These are phyloP conservation scores for Aspidiotus rigidus DNA, from an alignment of 2,888 invertebrate genomes.

Conservation along the genomic window DNA sequence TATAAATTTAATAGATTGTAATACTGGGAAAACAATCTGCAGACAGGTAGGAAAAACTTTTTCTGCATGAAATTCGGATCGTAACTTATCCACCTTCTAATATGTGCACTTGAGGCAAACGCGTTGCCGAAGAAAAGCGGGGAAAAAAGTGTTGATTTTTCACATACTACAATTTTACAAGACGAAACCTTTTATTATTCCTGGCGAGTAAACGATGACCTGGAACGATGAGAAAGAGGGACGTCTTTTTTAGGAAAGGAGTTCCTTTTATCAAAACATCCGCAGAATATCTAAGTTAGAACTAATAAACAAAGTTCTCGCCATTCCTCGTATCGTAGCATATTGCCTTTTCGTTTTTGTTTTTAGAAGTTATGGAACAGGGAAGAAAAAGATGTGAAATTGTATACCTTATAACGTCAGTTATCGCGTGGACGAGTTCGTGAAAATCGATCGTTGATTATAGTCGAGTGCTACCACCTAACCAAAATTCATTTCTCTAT, in stretches of 20 bases:
- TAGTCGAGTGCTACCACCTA: not conserved
- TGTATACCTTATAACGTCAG: too few species aligned
- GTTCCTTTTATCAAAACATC: slow-evolving; percentile 27
- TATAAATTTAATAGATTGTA: too few species aligned
- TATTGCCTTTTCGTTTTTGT: slow-evolving; percentile 17
- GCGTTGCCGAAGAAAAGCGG: not conserved
- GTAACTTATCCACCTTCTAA: too few species aligned
- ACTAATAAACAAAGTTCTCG: slow-evolving; percentile 28
- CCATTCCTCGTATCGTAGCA: slow-evolving; percentile 10
- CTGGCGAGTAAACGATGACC: slow-evolving; percentile 24
- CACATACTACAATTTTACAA: not conserved
- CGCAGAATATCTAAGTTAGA: slow-evolving; percentile 26
- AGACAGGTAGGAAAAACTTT: too few species aligned
- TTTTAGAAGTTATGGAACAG: not conserved
- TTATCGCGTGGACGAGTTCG: not conserved
- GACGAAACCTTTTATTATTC: slow-evolving; percentile 22
- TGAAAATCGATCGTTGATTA: not conserved
- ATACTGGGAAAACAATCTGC: too few species aligned
- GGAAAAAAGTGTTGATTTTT: not conserved
- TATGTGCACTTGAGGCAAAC: too few species aligned
- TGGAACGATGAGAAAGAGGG: slow-evolving; percentile 15
- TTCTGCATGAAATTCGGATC: too few species aligned
- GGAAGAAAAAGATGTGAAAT: not conserved
- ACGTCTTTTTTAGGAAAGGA: slow-evolving; percentile 5
- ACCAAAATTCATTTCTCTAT: too few species aligned